Conservation (phyloP, 2,888 invertebrate genomes). For the Lysandra coridon region DNA sequence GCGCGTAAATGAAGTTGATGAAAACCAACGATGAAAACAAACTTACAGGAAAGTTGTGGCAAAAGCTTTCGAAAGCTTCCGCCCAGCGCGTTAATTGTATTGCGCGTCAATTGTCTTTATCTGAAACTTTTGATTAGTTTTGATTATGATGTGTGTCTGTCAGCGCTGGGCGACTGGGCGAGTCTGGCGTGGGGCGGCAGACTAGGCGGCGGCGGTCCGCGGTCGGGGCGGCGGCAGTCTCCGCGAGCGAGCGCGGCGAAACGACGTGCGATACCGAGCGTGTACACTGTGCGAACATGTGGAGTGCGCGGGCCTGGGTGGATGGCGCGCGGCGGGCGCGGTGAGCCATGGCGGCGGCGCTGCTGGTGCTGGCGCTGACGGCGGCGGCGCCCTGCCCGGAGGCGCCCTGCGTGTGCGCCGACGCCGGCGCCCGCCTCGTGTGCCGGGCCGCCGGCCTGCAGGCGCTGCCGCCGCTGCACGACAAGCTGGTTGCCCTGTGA, state of each 20-base stretch:
- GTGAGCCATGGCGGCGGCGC: constrained; percentile 48
- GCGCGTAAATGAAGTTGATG: too few species aligned
- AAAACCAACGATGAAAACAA: neutral
- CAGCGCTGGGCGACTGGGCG: constrained; percentile 33
- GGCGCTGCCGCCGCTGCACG: constrained; percentile 59
- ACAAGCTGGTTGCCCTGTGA: constrained; percentile 55
- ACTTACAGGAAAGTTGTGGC: neutral
- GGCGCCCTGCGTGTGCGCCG: constrained; percentile 54
- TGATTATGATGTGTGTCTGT: constrained; percentile 2
- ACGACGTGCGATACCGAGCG: constrained; percentile 56
- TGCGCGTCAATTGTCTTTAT: neutral
- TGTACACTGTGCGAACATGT: constrained; percentile 45
- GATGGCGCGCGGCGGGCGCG: constrained; percentile 71
- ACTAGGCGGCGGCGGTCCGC: constrained; percentile 40
- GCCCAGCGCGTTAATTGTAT: neutral
- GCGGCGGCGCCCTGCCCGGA: constrained; percentile 43
- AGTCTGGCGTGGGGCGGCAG: constrained; percentile 39
- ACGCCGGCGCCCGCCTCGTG: constrained; percentile 53
- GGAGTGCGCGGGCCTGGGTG: constrained; percentile 30
- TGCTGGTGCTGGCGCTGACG: constrained; percentile 43
- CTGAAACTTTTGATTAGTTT: constrained; percentile 14
- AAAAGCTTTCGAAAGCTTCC: neutral
- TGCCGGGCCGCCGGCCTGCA: constrained; percentile 59
- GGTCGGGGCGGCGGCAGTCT: constrained; percentile 36
- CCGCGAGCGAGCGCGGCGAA: constrained; percentile 54